These are phyloP conservation scores for Lutjanus argentimaculatus DNA, from an alignment of 2,797 vertebrate genomes.

Conservation along the genomic window DNA sequence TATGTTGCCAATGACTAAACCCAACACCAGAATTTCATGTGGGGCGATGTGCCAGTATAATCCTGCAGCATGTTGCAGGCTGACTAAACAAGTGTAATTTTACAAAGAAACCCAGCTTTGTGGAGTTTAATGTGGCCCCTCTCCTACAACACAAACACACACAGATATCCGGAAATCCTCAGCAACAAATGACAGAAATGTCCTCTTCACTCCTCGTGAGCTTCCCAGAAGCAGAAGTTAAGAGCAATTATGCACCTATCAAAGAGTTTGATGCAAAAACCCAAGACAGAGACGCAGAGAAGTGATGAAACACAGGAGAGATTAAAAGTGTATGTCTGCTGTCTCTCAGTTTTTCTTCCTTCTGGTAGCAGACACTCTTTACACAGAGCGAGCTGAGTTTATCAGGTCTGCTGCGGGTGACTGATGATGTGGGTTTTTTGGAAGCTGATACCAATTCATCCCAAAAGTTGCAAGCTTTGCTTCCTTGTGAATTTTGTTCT, in stretches of 20 bases:
- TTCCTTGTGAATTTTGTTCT: slow-evolving; percentile 57
- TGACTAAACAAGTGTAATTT: slow-evolving; percentile 18
- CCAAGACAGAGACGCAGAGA: slow-evolving; percentile 32
- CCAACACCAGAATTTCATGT: background rate
- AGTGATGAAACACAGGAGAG: slow-evolving; percentile 59
- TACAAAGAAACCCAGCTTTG: slow-evolving; percentile 21
- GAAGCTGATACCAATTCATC: slow-evolving; percentile 62
- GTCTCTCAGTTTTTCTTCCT: slow-evolving; percentile 51
- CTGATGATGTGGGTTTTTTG: slow-evolving; percentile 69
- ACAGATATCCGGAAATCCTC: slow-evolving; percentile 21
- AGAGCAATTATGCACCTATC: slow-evolving; percentile 64
- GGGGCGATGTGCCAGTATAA: slow-evolving; percentile 5
- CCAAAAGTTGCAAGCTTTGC: slow-evolving; percentile 65
- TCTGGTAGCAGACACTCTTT: slow-evolving; percentile 60
- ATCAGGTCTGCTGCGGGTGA: slow-evolving; percentile 66
- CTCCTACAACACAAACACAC: slow-evolving; percentile 17
- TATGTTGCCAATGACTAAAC: background rate
- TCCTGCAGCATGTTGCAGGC: slow-evolving; percentile 32
- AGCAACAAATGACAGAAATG: slow-evolving; percentile 39
- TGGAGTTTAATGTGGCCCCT: background rate
- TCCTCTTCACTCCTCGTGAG: slow-evolving; percentile 19
- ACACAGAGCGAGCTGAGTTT: slow-evolving; percentile 52
- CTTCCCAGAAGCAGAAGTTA: slow-evolving; percentile 31
- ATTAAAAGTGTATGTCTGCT: slow-evolving; percentile 64
- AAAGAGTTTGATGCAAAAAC: slow-evolving; percentile 62